Base-by-base conservation (phyloP, 2,113 vertebrate genomes). In the Cyrtonyx montezumae region DNA sequence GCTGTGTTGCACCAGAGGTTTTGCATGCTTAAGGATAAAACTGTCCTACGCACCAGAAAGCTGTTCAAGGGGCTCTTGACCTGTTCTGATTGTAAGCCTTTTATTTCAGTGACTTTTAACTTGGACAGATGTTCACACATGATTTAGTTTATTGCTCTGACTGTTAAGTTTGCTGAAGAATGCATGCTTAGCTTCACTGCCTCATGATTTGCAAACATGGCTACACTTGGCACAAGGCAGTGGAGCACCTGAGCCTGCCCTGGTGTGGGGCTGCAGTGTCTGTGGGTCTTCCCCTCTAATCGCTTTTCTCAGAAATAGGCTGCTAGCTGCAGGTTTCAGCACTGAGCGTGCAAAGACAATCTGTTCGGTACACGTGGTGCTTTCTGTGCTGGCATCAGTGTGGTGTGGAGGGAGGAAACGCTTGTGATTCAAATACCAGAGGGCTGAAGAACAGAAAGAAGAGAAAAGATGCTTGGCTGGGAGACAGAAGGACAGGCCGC, bases 201-300 rank as follows among this genome's bases (percentile, higher is more conserved):
- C 62, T 79, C 5, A 1, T 2, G 0, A 10, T 34, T 61, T 25
- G 1, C 30, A 25, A 4, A 1, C 0, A 9, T 18, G 65, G 11
- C 0, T 0, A 6, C 45, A 11, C 16, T 19, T 28, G 25, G 28
- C n/a, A 45, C 23, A 34, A 7, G 19, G 1, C 8, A 3, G 2
- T 0, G 3, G 16, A 45, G 6, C 55, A 26, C 36, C 46, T 26
- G 63, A 55, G 42, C n/a, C 46, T 53, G 5, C 7, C 9, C 40
- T 0, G 0, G 11, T 8, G 18, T 0, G 0, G 42, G 48, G 21
- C 56, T 76, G 34, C 5, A 3, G 21, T 53, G 55, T 21, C 43
- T 2, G 71, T 0, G 0, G 6, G 48, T 40, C n/a, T 34, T 66
- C 48, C 62, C 30, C 34, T 48, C 0, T 0, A 48, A 1, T 7